Evolutionary conservation across 1,140 invertebrate species (phyloP), one percentile per base, ranked within the genome.

Genomic region (Goniozus legneri): DNA sequence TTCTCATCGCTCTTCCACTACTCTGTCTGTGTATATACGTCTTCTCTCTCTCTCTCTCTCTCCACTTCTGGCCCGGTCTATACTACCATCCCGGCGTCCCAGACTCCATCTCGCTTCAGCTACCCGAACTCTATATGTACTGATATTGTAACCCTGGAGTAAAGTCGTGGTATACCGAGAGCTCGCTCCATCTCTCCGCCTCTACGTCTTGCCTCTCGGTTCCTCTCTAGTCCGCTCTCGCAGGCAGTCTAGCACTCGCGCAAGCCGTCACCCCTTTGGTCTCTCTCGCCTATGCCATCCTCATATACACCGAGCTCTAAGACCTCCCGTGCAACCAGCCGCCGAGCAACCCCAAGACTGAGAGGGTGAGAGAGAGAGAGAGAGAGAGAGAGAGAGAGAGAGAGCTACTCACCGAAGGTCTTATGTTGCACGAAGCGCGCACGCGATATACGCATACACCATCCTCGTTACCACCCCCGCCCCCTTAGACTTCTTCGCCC

Each of bases 111-210:
- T 38, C 35, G 39, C 19, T 48, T 47, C 33, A 47, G 38, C 36
- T 40, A 31, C 41, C 44, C 38, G 21, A 43, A 42, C 41, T 30
- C 55, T 58, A 51, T 51, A 47, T 34, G 40, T 35, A 51, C 46
- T 53, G 62, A 61, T 60, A 58, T 56, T 54, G 42, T 58, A 62
- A 60, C 56, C 35, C 38, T n/a, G 42, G 41, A 49, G 53, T 54
- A 54, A 62, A 54, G 57, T 49, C 38, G 43, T 44, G 24, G 52
- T 20, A 38, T 39, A 58, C 46, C 47, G 35, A 37, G 33, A 22
- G 7, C 2, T 20, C 36, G 19, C 36, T 39, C 36, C 22, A 30
- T 38, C 22, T 37, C 38, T 21, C 19, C 7, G 15, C 3, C 18
- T 2, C 40, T 33, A 1, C 15, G 18, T 14, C 18, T 20, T 10